These are phyloP conservation scores for Bovichtus variegatus DNA, from an alignment of 2,797 vertebrate genomes.

Conservation along the genomic window DNA sequence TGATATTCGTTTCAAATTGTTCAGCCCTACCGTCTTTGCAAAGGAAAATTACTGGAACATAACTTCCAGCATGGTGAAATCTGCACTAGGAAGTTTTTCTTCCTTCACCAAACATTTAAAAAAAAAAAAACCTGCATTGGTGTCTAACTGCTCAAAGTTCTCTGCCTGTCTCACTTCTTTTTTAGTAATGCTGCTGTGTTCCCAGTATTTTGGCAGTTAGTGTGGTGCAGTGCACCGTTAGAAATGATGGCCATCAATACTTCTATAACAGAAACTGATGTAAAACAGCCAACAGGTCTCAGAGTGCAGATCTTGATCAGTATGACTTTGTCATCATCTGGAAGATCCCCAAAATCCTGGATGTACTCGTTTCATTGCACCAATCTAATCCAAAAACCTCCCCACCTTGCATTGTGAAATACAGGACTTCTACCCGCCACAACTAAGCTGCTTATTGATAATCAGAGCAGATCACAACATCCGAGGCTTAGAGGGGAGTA, in stretches of 20 bases:
- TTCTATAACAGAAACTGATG: neutral
- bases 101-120: too few species aligned
- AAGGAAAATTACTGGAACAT: too few species aligned
- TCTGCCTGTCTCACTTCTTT: neutral
- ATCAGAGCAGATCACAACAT: slow-evolving; percentile 77
- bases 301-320: neutral
- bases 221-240: too few species aligned
- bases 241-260: too few species aligned
- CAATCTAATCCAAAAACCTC: slow-evolving; percentile 50
- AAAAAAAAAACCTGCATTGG: too few species aligned
- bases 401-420: slow-evolving; percentile 57
- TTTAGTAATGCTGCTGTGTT: too few species aligned
- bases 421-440: slow-evolving; percentile 45
- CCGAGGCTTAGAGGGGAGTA: slow-evolving; percentile 62
- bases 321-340: slow-evolving; percentile 12
- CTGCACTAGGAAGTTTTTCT: too few species aligned
- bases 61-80: too few species aligned
- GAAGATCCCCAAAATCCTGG: slow-evolving; percentile 44
- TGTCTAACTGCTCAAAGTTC: too few species aligned
- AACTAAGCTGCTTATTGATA: slow-evolving; percentile 82
- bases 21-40: too few species aligned
- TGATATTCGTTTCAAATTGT: too few species aligned
- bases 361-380: slow-evolving; percentile 54
- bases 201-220: neutral
- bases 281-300: neutral